Evolutionary conservation across 1,140 invertebrate genomes (phyloP), one percentile per base, ranked within the genome.

Genomic region (Trichogramma pretiosum): DNA sequence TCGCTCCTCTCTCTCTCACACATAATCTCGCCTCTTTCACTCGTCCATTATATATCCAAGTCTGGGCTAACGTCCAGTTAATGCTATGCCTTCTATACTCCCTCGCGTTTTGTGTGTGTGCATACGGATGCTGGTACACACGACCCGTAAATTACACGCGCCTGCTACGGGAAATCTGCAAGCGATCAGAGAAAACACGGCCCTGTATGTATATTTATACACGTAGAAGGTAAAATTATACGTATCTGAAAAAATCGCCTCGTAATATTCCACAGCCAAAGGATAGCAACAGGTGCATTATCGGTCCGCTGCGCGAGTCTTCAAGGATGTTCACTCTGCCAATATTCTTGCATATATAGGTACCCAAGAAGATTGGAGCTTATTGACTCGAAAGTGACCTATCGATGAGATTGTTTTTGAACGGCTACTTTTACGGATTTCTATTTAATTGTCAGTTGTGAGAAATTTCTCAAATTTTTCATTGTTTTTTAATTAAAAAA

Each of bases 21-120:
- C n/a, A n/a, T n/a, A n/a, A n/a, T n/a, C n/a, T n/a, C n/a, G n/a
- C n/a, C 24, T 28, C 24, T 28, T 28, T 28, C 11, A 5, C 24
- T 11, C 11, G 24, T 28, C 11, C 24, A 11, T n/a, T n/a, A n/a
- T n/a, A n/a, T n/a, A n/a, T n/a, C 24, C 24, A 5, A 11, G 24
- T 41, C 45, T 53, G 62, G 64, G 61, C 57, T 62, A 68, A 68
- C 56, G 63, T 59, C 63, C 65, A 64, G 58, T 64, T 66, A 67
- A 67, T 67, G 64, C 55, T 65, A 67, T 66, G 64, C 64, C 59
- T 55, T 53, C 53, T 47, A 21, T 43, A 46, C 43, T 54, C 43
- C 36, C 40, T 37, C 47, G 26, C 46, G 36, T n/a, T n/a, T n/a
- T n/a, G n/a, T n/a, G n/a, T n/a, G n/a, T n/a, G n/a, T n/a, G n/a